phyloP scores from a whole-genome alignment of 1,140 invertebrate genomes.

The Melitaea cinxia region DNA sequence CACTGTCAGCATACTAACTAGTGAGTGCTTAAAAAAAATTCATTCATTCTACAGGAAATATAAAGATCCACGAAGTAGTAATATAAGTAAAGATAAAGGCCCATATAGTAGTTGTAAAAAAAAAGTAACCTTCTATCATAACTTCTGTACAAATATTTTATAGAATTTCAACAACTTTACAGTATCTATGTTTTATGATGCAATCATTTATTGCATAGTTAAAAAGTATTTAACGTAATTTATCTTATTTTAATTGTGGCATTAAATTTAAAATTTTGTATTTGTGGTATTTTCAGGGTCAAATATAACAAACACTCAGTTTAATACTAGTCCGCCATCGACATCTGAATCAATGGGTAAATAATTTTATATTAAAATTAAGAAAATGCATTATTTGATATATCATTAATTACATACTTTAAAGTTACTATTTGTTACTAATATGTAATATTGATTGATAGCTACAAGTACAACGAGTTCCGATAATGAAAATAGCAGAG shows the following conservation, averaged over 20 bases:
- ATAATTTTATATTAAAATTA: constrained; percentile 7
- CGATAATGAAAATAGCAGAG: constrained; percentile 33
- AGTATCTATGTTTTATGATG: too few relatives aligned
- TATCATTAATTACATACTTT: too few relatives aligned
- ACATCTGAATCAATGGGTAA: constrained; percentile 38
- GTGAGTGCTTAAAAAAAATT: constrained; percentile 46
- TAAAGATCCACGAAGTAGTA: too few relatives aligned
- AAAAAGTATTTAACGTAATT: too few relatives aligned
- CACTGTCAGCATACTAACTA: constrained; percentile 63
- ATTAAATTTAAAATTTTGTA: background rate
- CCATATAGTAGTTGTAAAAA: too few relatives aligned
- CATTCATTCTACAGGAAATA: too few relatives aligned
- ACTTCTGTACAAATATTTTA: too few relatives aligned
- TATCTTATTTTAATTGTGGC: background rate
- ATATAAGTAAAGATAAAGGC: too few relatives aligned
- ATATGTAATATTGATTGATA: constrained; percentile 23
- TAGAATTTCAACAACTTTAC: too few relatives aligned
- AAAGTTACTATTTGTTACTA: background rate
- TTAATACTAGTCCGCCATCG: constrained; percentile 36
- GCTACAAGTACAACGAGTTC: constrained; percentile 30
- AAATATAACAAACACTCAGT: constrained; percentile 42
- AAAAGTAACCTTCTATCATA: too few relatives aligned
- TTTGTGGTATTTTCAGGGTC: constrained; percentile 35
- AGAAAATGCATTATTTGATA: background rate
- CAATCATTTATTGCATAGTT: too few relatives aligned